These are phyloP conservation scores for Sebastes nivosus DNA, from an alignment of 2,797 vertebrate species.

Conservation along the genomic window DNA sequence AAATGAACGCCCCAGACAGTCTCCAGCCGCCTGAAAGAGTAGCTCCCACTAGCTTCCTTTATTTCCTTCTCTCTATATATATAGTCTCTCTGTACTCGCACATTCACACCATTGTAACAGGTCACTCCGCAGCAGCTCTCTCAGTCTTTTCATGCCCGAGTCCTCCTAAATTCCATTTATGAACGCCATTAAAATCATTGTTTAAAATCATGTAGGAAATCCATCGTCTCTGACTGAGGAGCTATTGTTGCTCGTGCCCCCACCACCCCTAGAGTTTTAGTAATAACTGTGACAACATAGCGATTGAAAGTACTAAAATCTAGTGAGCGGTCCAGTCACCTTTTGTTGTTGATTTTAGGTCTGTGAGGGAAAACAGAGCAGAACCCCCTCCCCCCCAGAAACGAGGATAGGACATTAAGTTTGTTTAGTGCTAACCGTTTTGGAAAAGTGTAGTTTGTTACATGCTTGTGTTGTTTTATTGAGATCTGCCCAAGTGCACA, in stretches of 20 bases:
- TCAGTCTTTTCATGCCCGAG: conserved; percentile 64
- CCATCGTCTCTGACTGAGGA: conserved; percentile 56
- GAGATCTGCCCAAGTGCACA: conserved; percentile 47
- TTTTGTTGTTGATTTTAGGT: conserved; percentile 48
- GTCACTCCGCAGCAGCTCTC: conserved; percentile 44
- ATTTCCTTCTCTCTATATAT: conserved; percentile 48
- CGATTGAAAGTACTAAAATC: conserved; percentile 49
- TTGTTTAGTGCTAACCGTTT: conserved; percentile 21
- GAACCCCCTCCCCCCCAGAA: background rate
- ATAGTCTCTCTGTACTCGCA: conserved; percentile 42
- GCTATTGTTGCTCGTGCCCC: conserved; percentile 50
- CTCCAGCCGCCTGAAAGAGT: conserved; percentile 78
- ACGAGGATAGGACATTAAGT: background rate
- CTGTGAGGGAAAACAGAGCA: conserved; percentile 17
- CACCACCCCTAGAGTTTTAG: conserved; percentile 41
- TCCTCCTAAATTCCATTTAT: conserved; percentile 77
- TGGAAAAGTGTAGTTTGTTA: conserved; percentile 35
- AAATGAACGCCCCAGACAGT: conserved; percentile 80
- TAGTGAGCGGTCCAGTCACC: conserved; percentile 30
- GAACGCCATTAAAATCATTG: conserved; percentile 79
- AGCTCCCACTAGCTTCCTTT: conserved; percentile 71
- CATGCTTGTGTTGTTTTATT: conserved; percentile 51
- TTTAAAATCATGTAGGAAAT: conserved; percentile 79
- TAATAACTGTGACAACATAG: conserved; percentile 71
- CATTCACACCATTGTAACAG: conserved; percentile 70